Percentiles rank a stretch among this genome's conserved stretches.
phyloP scores from a whole-genome alignment of 1,140 invertebrate genomes.

The Lethocerus indicus region DNA sequence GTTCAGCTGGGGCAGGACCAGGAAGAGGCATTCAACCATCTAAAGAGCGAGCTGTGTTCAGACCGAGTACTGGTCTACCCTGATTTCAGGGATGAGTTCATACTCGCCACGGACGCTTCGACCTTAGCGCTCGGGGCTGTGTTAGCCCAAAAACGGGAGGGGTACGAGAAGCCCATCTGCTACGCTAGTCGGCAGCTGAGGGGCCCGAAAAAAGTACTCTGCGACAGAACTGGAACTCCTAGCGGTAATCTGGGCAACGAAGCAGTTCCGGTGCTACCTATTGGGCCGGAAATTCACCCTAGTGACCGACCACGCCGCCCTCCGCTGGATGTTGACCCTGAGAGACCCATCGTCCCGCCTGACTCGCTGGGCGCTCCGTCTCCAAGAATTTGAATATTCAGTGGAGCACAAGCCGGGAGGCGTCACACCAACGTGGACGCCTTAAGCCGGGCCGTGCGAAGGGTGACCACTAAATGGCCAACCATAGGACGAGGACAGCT shows the following conservation, averaged over 20 bases:
- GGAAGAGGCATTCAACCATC: background rate
- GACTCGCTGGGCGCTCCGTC: too few species aligned
- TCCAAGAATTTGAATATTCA: too few species aligned
- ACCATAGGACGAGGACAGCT: too few species aligned
- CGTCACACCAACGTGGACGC: too few species aligned
- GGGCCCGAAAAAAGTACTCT: constrained; percentile 18
- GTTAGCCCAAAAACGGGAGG: constrained; percentile 20
- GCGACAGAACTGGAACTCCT: constrained; percentile 29
- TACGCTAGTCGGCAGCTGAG: constrained; percentile 20
- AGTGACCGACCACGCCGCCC: constrained; percentile 33
- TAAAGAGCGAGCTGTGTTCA: constrained; percentile 3
- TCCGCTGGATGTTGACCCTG: too few species aligned
- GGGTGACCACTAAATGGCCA: too few species aligned
- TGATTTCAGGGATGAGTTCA: constrained; percentile 22
- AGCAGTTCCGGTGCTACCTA: constrained; percentile 28
- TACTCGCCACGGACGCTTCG: constrained; percentile 24
- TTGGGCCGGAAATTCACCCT: constrained; percentile 28
- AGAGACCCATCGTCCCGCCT: too few species aligned
- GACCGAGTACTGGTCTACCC: constrained; percentile 24
- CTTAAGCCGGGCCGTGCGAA: too few species aligned
- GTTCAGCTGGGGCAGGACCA: background rate
- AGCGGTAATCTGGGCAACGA: constrained; percentile 30
- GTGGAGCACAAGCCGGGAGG: too few species aligned
- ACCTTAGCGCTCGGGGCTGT: constrained; percentile 22
- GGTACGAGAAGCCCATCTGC: constrained; percentile 20